Percentiles rank a stretch among this genome's conserved stretches.
Evolutionary conservation across 2,797 vertebrate genomes (phyloP).

Genomic region (Enoplosus armatus): DNA sequence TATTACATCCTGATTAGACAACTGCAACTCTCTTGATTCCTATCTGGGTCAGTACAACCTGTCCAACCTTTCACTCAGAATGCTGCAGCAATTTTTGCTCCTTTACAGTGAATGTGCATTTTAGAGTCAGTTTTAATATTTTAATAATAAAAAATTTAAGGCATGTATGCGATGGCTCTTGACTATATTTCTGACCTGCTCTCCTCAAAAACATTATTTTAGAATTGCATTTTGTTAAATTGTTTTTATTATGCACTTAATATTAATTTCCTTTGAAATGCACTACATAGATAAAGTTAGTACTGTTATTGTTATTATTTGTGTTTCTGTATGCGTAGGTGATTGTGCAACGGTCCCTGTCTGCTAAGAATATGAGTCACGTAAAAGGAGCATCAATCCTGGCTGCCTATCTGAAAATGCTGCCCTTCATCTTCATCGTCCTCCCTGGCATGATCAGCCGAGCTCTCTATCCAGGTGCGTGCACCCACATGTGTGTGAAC

Average conservation of each 20-base stretch:
- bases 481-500: constrained; percentile 27
- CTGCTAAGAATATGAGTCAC: constrained; percentile 92
- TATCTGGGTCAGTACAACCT: neutral
- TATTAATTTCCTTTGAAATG: neutral
- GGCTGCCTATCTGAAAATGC: constrained; percentile 93
- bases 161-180: too few species aligned
- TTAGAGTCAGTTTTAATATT: neutral
- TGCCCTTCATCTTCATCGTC: constrained; percentile 92
- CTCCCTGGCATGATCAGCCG: constrained; percentile 97
- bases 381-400: constrained; percentile 93
- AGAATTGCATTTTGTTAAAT: neutral
- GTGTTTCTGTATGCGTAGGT: constrained; percentile 82
- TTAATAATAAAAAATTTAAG: neutral
- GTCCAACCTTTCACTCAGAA: neutral
- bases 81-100: neutral
- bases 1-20: neutral
- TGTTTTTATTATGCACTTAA: neutral
- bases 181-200: neutral
- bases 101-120: neutral
- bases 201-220: neutral
- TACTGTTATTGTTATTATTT: neutral
- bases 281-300: neutral
- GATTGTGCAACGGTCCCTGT: constrained; percentile 93
- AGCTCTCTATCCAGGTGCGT: constrained; percentile 92
- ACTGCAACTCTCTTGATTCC: neutral